These are phyloP conservation scores for Chiridota heheva DNA, from an alignment of 35 echinoderm and acorn worm genomes.

Conservation along the genomic window DNA sequence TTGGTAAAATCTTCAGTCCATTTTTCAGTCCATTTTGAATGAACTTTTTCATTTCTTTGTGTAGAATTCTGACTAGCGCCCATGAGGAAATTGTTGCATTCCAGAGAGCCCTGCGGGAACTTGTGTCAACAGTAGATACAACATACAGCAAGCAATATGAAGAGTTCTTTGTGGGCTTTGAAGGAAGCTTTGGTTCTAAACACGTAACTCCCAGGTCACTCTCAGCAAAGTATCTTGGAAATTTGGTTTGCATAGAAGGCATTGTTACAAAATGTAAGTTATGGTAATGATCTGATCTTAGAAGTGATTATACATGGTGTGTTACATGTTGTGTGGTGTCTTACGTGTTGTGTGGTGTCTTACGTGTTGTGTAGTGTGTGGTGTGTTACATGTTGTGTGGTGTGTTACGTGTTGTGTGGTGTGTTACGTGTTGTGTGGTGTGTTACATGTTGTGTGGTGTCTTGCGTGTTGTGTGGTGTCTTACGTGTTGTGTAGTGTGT, in stretches of 20 bases:
- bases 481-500: too few species aligned
- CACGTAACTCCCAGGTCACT: conserved; percentile 73
- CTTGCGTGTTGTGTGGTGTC: too few species aligned
- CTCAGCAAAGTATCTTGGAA: conserved; percentile 84
- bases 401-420: too few species aligned
- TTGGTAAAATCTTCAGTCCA: too few species aligned
- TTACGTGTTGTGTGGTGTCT: too few species aligned
- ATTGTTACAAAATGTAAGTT: conserved; percentile 96
- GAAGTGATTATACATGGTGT: too few species aligned
- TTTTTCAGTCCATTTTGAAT: too few species aligned
- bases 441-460: too few species aligned
- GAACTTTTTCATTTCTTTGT: not conserved
- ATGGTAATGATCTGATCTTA: not conserved
- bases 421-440: too few species aligned
- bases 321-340: too few species aligned
- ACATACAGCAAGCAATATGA: conserved; percentile 89
- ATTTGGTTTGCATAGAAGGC: conserved; percentile 95
- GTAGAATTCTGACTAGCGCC: conserved; percentile 66
- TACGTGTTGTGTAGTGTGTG: too few species aligned
- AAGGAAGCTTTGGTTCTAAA: conserved; percentile 92
- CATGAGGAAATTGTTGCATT: conserved; percentile 85
- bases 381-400: too few species aligned
- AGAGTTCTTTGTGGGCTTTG: conserved; percentile 94
- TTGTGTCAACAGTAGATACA: conserved; percentile 76
- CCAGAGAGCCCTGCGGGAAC: conserved; percentile 78